Percentiles rank a stretch among this genome's conserved stretches.
phyloP scores from a whole-genome alignment of 2,888 invertebrate species.

The Plagodis dolabraria region DNA sequence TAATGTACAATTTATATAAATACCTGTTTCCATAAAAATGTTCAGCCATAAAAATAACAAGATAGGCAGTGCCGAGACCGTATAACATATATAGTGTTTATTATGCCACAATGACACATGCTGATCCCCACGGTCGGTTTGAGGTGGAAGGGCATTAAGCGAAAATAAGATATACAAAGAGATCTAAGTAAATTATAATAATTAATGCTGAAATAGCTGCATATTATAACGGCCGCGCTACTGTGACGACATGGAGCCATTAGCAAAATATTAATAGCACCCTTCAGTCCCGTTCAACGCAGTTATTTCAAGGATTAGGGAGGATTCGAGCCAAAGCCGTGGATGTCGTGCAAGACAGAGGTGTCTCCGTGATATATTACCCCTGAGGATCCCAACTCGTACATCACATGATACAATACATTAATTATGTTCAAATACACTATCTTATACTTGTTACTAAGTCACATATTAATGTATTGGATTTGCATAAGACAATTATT shows the following conservation, averaged over 20 bases:
- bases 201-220: neutral
- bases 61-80: too few relatives aligned
- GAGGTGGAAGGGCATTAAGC: too few relatives aligned
- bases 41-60: too few relatives aligned
- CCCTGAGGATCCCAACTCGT: constrained; percentile 5
- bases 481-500: constrained; percentile 6
- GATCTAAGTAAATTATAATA: too few relatives aligned
- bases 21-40: too few relatives aligned
- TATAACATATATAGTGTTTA: too few relatives aligned
- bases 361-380: constrained; percentile 26
- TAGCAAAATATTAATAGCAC: constrained; percentile 25
- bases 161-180: too few relatives aligned
- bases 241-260: constrained; percentile 12
- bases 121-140: too few relatives aligned
- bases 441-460: constrained; percentile 17
- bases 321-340: constrained; percentile 19
- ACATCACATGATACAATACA: constrained; percentile 9
- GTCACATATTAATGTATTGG: constrained; percentile 17
- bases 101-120: too few relatives aligned
- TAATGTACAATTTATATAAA: too few relatives aligned
- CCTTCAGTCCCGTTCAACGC: constrained; percentile 13
- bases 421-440: constrained; percentile 17
- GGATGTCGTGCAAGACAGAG: constrained; percentile 13
- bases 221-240: neutral
- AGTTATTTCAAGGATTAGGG: constrained; percentile 26